phyloP scores from a whole-genome alignment of 2,113 vertebrate genomes.

The human (Homo sapiens) region DNA sequence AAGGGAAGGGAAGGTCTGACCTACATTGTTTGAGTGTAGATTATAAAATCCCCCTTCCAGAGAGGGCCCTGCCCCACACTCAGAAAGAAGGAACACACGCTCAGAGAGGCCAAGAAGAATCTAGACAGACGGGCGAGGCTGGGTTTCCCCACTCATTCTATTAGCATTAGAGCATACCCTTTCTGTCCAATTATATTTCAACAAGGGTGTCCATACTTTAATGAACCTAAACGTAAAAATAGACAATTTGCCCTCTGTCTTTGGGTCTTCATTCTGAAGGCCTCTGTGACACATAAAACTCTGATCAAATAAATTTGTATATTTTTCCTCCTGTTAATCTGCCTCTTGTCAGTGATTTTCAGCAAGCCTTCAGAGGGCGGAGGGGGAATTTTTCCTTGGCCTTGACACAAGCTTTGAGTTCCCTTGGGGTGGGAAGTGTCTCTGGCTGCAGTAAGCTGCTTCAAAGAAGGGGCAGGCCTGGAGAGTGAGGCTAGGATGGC shows the following conservation, averaged over 20 bases:
- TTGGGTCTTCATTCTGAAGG: not conserved
- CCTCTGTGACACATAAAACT: not conserved
- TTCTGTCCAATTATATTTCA: not conserved
- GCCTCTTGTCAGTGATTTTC: not conserved
- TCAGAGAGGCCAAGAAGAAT: not conserved
- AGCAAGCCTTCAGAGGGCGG: not conserved
- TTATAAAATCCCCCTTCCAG: not conserved
- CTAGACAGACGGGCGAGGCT: not conserved
- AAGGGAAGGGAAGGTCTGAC: not conserved
- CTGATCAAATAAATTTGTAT: not conserved
- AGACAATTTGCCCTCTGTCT: not conserved
- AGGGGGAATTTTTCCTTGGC: not conserved
- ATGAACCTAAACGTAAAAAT: not conserved
- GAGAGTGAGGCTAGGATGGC: not conserved
- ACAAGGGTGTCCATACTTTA: not conserved
- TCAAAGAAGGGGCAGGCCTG: no score
- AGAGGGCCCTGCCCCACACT: not conserved
- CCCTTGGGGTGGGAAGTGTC: not conserved
- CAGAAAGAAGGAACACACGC: not conserved
- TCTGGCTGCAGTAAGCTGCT: not conserved
- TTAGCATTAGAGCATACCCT: not conserved
- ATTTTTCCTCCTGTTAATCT: not conserved
- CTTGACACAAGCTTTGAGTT: rapidly evolving
- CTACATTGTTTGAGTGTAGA: not conserved
- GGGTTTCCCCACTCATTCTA: not conserved